Percentiles rank a stretch among this genome's conserved stretches.
Conservation (phyloP, 1,140 invertebrate genomes). For the Zaprionus tsacasi region DNA sequence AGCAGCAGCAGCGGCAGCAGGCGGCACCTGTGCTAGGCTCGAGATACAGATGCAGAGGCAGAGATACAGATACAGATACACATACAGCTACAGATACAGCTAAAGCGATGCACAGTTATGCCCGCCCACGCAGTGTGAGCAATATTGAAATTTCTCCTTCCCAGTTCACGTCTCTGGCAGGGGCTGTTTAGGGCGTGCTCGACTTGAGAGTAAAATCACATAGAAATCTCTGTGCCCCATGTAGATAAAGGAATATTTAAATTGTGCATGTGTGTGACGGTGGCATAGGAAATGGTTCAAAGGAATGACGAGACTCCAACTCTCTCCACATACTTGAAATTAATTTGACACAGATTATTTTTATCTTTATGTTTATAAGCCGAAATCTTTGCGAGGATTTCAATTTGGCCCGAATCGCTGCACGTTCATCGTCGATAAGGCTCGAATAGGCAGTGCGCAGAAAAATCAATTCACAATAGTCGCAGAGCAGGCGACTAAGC, state of each 20-base stretch:
- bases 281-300: constrained; percentile 54
- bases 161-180: constrained; percentile 3
- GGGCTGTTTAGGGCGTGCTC: constrained; percentile 33
- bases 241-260: constrained; percentile 61
- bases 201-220: constrained; percentile 36
- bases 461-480: neutral
- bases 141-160: constrained; percentile 40
- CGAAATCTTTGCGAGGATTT: constrained; percentile 66
- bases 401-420: constrained; percentile 68
- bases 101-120: constrained; percentile 32
- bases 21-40: constrained; percentile 58
- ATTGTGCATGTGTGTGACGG: constrained; percentile 38
- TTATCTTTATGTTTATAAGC: constrained; percentile 75
- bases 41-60: constrained; percentile 54
- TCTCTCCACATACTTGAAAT: constrained; percentile 52
- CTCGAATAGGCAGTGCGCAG: constrained; percentile 35
- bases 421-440: constrained; percentile 75
- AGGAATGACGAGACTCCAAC: constrained; percentile 14
- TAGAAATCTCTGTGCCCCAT: constrained; percentile 27
- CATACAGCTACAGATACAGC: constrained; percentile 39
- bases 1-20: constrained; percentile 9
- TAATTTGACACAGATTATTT: constrained; percentile 73
- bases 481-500: neutral
- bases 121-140: constrained; percentile 16
- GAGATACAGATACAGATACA: constrained; percentile 46